Evolutionary conservation across 2,113 vertebrate genomes (phyloP).

Genomic region (Onychorhynchus coronatus): DNA sequence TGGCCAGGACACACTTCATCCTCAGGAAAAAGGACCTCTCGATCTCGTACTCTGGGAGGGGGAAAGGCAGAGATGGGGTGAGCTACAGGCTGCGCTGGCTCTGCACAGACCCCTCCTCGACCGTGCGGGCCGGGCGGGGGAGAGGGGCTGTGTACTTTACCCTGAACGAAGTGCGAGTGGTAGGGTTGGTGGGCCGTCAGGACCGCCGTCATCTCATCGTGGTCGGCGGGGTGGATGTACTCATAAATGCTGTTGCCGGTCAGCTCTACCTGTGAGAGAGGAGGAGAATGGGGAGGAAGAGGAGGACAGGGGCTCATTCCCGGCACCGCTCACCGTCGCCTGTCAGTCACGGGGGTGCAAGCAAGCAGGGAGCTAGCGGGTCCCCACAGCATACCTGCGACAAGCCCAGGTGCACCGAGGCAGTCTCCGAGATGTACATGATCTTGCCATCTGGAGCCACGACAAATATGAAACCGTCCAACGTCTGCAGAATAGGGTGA

Average conservation of each 20-base stretch:
- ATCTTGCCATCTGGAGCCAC: slow-evolving; percentile 99
- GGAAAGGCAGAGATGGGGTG: not conserved
- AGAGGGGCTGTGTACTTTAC: slow-evolving; percentile 59
- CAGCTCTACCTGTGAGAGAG: slow-evolving; percentile 90
- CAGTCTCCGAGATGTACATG: slow-evolving; percentile 99
- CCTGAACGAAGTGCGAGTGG: slow-evolving; percentile 96
- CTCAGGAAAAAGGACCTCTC: slow-evolving; percentile 95
- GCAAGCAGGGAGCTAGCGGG: not conserved
- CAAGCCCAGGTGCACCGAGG: slow-evolving; percentile 94
- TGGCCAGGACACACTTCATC: slow-evolving; percentile 97
- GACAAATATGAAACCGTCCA: slow-evolving; percentile 98
- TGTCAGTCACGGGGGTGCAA: not conserved
- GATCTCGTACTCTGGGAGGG: slow-evolving; percentile 89
- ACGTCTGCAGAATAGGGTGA: slow-evolving; percentile 77
- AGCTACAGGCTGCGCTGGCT: not conserved
- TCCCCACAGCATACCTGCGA: slow-evolving; percentile 84
- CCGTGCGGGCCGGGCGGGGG: not conserved
- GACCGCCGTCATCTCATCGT: slow-evolving; percentile 96
- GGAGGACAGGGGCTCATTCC: not conserved
- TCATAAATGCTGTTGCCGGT: slow-evolving; percentile 98
- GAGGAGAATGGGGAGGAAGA: not conserved
- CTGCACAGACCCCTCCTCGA: not conserved
- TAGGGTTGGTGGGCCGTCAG: slow-evolving; percentile 95
- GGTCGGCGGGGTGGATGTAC: slow-evolving; percentile 96
- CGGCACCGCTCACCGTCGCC: not conserved